Conservation (phyloP, 2,797 vertebrate species). For the Gymnothorax javanicus region DNA sequence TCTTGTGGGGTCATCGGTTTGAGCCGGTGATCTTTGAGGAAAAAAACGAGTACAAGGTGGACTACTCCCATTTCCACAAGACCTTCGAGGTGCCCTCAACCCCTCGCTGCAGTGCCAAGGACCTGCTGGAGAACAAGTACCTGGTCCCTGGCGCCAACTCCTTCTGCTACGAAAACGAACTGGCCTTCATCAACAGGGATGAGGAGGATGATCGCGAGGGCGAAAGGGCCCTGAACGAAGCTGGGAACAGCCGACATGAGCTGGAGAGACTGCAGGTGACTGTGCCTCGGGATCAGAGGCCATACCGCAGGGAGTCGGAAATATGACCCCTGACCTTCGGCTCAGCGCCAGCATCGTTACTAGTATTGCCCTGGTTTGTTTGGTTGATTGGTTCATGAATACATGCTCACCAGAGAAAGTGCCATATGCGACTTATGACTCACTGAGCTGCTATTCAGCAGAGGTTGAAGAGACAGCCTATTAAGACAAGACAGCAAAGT, state of each 20-base stretch:
- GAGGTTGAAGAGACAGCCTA: constrained; percentile 58
- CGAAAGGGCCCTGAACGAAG: constrained; percentile 66
- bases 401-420: constrained; percentile 72
- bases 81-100: constrained; percentile 92
- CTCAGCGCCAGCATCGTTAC: constrained; percentile 21
- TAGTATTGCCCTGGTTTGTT: constrained; percentile 36
- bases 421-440: constrained; percentile 59
- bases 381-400: constrained; percentile 44
- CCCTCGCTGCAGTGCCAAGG: constrained; percentile 91
- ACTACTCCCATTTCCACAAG: constrained; percentile 94
- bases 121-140: constrained; percentile 90
- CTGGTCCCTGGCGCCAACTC: constrained; percentile 83
- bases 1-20: constrained; percentile 94
- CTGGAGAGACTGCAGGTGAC: constrained; percentile 73
- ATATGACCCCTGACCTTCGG: constrained; percentile 73
- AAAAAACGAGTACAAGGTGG: constrained; percentile 91
- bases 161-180: constrained; percentile 94
- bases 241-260: constrained; percentile 68
- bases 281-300: constrained; percentile 75
- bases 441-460: constrained; percentile 42
- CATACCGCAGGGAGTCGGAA: constrained; percentile 85
- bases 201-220: constrained; percentile 74
- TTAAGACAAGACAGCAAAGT: constrained; percentile 21
- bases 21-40: constrained; percentile 93
- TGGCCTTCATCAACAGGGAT: constrained; percentile 88